Conservation (phyloP, 2,797 vertebrate species). For the Todus mexicanus region DNA sequence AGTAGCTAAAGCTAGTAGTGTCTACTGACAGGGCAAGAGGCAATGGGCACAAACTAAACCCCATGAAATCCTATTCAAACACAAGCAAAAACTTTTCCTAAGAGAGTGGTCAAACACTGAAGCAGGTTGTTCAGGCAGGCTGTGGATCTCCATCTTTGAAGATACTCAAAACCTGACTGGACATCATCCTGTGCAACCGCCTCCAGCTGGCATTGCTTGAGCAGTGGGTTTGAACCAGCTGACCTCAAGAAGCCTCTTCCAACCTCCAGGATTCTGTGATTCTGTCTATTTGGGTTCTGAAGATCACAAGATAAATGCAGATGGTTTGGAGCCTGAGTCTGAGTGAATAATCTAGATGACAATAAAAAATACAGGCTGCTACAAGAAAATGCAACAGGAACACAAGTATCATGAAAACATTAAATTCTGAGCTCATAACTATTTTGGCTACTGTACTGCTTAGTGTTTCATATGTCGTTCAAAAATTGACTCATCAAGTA, state of each 20-base stretch:
- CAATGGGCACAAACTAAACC: not conserved
- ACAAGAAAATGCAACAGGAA: not conserved
- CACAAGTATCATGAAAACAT: not conserved
- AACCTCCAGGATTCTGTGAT: not conserved
- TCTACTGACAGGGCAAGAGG: not conserved
- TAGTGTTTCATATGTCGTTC: not conserved
- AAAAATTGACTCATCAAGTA: not conserved
- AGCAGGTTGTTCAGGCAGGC: not conserved
- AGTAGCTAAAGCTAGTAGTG: not conserved
- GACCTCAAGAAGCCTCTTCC: not conserved
- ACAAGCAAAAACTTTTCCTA: not conserved
- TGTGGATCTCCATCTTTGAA: not conserved
- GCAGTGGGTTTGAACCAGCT: not conserved
- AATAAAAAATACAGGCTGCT: not conserved
- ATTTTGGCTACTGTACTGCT: not conserved
- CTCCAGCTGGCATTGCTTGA: not conserved
- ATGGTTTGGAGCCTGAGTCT: not conserved
- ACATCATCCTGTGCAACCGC: not conserved
- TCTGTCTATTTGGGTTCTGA: not conserved
- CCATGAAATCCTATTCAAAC: not conserved
- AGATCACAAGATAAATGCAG: not conserved
- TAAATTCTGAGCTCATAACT: not conserved
- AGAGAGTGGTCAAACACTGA: not conserved
- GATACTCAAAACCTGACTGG: not conserved
- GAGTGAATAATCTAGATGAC: not conserved